Base-by-base conservation (phyloP, 1,140 invertebrate species). In the Euwallacea similis region DNA sequence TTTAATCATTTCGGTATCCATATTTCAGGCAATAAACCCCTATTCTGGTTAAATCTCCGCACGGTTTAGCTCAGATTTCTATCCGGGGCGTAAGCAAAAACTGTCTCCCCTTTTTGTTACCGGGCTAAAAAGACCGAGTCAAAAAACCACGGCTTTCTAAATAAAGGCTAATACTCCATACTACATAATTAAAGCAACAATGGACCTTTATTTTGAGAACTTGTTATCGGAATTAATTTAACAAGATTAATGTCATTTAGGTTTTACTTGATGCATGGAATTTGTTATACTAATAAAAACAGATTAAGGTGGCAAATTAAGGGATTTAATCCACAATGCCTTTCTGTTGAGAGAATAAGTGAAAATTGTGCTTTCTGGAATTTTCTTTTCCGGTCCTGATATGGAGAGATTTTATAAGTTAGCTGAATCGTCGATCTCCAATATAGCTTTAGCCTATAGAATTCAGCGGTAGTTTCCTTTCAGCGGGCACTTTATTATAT, bases 391-490 rank as follows among this genome's bases (percentile, higher is more conserved):
- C 55, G 55, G 55, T 15, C 55, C 55, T 58, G 55, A 58, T 16
- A 58, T 15, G 21, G 55, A 33, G 55, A 47, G 46, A 47, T 47
- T 47, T 47, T 47, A 47, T 47, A 47, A 47, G 46, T 47, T 47
- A 58, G 55, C 55, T 33, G 55, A 58, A 33, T 58, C 21, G 55
- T 21, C 55, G 55, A 58, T 58, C 16, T 58, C 55, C 55, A 16
- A 58, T 58, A 16, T 16, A 58, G 13, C 55, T 58, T 7, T 58
- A 58, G 21, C 55, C 55, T 21, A 58, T 58, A 58, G 55, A 58
- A 58, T 58, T 58, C 55, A 21, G 55, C 9, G n/a, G 55, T 58
- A 33, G 55, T n/a, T 58, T 33, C 55, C 15, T 58, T 58, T 58
- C 55, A 58, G 13, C 3, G 13, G 21, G 55, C 55, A 58, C 7